Percentiles rank a stretch among this genome's conserved stretches.
These are phyloP conservation scores for Phalacrocorax aristotelis DNA, from an alignment of 2,113 vertebrate genomes.

Conservation along the genomic window DNA sequence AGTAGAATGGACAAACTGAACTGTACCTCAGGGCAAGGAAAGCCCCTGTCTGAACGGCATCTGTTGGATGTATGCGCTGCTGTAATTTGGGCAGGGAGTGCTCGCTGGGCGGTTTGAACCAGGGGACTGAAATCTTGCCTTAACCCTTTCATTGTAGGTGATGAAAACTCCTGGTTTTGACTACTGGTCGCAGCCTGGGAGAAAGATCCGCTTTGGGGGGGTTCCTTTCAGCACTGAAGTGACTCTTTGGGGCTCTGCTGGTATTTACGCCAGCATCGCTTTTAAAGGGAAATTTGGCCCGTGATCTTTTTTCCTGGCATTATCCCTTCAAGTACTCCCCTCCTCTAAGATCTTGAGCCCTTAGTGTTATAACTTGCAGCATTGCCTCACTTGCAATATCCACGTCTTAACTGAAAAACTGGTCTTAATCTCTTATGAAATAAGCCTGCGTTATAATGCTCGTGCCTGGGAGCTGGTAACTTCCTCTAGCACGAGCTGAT, in stretches of 20 bases:
- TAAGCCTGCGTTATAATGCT: background rate
- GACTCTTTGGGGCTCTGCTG: fast-evolving
- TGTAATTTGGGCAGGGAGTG: slow-evolving; percentile 59
- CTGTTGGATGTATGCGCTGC: slow-evolving; percentile 64
- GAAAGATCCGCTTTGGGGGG: background rate
- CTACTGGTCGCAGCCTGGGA: background rate
- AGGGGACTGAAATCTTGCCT: slow-evolving; percentile 31
- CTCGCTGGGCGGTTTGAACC: slow-evolving; percentile 25
- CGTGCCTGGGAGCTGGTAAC: slow-evolving; percentile 35
- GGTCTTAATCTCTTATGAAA: slow-evolving; percentile 41
- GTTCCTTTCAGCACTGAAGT: background rate
- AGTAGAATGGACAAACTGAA: slow-evolving; percentile 81
- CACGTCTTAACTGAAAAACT: slow-evolving; percentile 58
- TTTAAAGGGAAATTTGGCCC: background rate
- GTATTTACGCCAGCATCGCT: fast-evolving
- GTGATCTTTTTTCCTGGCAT: background rate
- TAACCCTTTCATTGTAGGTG: slow-evolving; percentile 22
- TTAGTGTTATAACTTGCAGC: background rate
- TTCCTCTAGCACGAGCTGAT: slow-evolving; percentile 65
- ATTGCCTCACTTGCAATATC: slow-evolving; percentile 14
- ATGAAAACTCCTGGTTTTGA: background rate
- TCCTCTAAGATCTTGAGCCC: background rate
- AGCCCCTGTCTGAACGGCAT: slow-evolving; percentile 82
- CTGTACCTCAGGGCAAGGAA: slow-evolving; percentile 81
- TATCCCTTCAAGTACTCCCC: background rate